Evolutionary conservation across 2,888 invertebrate genomes (phyloP), one percentile per base, ranked within the genome.

Genomic region (Sminthurinus aureus): DNA sequence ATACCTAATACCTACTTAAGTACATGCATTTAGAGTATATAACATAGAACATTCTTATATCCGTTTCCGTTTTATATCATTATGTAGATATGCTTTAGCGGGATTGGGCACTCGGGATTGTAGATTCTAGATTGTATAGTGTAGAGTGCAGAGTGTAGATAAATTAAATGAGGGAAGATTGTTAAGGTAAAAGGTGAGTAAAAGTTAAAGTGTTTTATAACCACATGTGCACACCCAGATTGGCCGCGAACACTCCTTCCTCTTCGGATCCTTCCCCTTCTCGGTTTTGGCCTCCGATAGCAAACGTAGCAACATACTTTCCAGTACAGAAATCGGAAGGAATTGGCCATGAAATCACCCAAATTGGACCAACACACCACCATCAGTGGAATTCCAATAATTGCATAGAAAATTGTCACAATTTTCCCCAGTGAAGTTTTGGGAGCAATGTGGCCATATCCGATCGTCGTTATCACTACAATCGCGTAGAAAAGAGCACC

Each of bases 401-500:
- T 97, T 38, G 98, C 98, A 91, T 98, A 98, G 90, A 98, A 95
- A 89, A 98, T 98, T 18, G 98, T 98, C 87, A 96, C 95, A 87
- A 98, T 95, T 91, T 98, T 98, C 71, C 98, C 98, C 90, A 95
- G 95, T 89, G 95, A 94, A 0, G 98, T 98, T 91, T 96, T 97
- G 0, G 98, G 98, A 0, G 97, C 95, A 85, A 98, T 97, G 91
- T 98, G 97, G 11, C 98, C 98, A 91, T 98, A 98, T 66, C 98
- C 97, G 97, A 51, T 76, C 20, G 50, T 76, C 20, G 58, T 58
- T 13, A 58, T 98, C 88, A 98, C 97, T 89, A 98, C 96, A 90
- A 98, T 97, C 88, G 97, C 97, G 92, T 97, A 98, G 91, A 98
- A 96, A 24, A 98, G 92, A 0, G 97, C 96, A 18, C 97, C 97